phyloP scores from a whole-genome alignment of 1,140 invertebrate species.

The Rhagoletis pomonella region DNA sequence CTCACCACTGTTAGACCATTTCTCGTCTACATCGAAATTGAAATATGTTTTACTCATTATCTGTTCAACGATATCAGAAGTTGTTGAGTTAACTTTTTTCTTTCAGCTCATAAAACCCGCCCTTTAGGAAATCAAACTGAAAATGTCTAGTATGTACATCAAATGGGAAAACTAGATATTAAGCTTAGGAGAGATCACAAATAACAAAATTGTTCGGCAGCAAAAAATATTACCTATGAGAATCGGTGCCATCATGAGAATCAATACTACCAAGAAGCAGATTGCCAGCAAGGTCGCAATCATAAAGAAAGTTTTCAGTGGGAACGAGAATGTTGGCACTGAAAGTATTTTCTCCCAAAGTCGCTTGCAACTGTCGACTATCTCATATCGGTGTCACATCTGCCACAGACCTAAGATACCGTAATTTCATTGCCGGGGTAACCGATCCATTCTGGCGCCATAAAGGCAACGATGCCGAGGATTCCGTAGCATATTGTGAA shows the following conservation, averaged over 20 bases:
- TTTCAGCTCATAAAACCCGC: constrained; percentile 39
- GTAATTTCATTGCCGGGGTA: constrained; percentile 88
- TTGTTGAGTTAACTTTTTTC: constrained; percentile 16
- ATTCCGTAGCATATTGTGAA: constrained; percentile 98
- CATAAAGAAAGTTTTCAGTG: constrained; percentile 90
- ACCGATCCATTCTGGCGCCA: constrained; percentile 96
- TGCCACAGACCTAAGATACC: constrained; percentile 94
- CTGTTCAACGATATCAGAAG: not conserved
- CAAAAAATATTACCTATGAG: not conserved
- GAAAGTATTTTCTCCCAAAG: constrained; percentile 88
- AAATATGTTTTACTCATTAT: too few species aligned
- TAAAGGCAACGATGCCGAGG: constrained; percentile 94
- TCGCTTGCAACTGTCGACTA: constrained; percentile 86
- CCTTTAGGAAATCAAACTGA: not conserved
- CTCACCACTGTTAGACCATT: too few species aligned
- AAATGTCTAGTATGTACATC: not conserved
- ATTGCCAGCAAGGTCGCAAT: constrained; percentile 90
- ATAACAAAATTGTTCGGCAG: constrained; percentile 1
- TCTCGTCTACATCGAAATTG: too few species aligned
- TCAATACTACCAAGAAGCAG: constrained; percentile 92
- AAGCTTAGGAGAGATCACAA: constrained; percentile 24
- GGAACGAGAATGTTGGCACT: constrained; percentile 85
- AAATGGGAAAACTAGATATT: not conserved
- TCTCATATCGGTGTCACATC: constrained; percentile 83
- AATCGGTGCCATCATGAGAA: constrained; percentile 83